Percentiles rank a stretch among this genome's conserved stretches.
Evolutionary conservation across 2,888 invertebrate genomes (phyloP).

Genomic region (Nasonia oneida): DNA sequence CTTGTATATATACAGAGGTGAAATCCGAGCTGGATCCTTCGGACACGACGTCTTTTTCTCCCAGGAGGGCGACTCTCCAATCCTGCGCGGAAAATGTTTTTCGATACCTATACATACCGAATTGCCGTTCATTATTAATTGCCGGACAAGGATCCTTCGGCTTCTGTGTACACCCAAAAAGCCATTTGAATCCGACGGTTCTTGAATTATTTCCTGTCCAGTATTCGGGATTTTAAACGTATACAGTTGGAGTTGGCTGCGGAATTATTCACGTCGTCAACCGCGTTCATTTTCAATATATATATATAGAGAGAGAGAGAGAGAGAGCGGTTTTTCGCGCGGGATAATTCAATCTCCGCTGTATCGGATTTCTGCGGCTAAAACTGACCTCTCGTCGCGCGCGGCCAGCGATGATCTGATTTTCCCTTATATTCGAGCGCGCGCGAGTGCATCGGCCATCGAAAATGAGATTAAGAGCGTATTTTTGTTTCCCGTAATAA

Average conservation of each 20-base stretch:
- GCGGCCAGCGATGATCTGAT: too few species aligned
- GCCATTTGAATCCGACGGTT: neutral
- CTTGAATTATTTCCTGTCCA: neutral
- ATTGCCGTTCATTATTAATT: constrained; percentile 69
- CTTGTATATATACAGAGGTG: neutral
- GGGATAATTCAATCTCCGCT: too few species aligned
- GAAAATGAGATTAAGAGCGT: too few species aligned
- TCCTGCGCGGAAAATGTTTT: constrained; percentile 47
- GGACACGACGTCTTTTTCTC: constrained; percentile 33
- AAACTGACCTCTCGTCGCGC: too few species aligned
- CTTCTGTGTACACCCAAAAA: neutral
- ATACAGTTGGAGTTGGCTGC: neutral
- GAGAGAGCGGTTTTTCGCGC: too few species aligned
- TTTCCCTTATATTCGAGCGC: too few species aligned
- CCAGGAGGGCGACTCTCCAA: constrained; percentile 11
- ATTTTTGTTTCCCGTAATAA: neutral
- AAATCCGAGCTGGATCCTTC: neutral
- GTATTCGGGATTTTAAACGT: neutral
- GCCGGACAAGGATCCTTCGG: constrained; percentile 37
- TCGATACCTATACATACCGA: constrained; percentile 50
- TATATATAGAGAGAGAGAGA: too few species aligned
- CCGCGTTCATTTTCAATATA: too few species aligned
- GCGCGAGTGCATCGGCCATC: too few species aligned
- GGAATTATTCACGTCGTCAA: neutral
- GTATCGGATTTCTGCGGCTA: too few species aligned